Conservation (phyloP, 2,113 vertebrate species). For the Chaetodon auriga region DNA sequence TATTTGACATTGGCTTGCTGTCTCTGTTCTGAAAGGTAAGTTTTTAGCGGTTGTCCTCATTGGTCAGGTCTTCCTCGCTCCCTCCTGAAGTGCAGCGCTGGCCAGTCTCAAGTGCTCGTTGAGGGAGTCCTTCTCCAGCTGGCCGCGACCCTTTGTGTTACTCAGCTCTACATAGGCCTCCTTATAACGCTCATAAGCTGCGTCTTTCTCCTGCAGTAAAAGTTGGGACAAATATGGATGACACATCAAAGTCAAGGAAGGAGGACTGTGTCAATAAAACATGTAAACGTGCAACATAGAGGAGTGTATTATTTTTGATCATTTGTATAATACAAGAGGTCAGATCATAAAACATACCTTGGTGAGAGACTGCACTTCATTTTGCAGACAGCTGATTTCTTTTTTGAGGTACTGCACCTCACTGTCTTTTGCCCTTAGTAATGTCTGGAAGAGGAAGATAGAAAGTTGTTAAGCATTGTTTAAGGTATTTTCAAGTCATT, state of each 20-base stretch:
- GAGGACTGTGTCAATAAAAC: not conserved
- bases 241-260: not conserved
- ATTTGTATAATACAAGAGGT: not conserved
- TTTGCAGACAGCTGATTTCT: conserved; percentile 92
- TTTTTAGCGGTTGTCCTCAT: conserved; percentile 3
- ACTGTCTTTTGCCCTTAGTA: conserved; percentile 92
- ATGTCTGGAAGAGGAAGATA: conserved; percentile 84
- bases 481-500: too few species aligned
- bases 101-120: conserved; percentile 91
- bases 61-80: conserved; percentile 68
- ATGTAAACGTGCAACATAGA: not conserved
- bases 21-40: not conserved
- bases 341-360: conserved; percentile 82
- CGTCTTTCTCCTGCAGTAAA: conserved; percentile 88
- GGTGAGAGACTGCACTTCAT: conserved; percentile 90
- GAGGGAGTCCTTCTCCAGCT: conserved; percentile 90
- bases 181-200: conserved; percentile 90
- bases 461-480: too few species aligned
- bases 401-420: conserved; percentile 92
- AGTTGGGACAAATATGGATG: not conserved
- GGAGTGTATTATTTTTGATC: not conserved
- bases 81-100: conserved; percentile 89
- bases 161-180: conserved; percentile 91
- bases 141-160: conserved; percentile 86
- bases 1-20: not conserved